Evolutionary conservation across 2,113 vertebrate species (phyloP), one percentile per base, ranked within the genome.

Genomic region (Brachyhypopomus occidentalis): DNA sequence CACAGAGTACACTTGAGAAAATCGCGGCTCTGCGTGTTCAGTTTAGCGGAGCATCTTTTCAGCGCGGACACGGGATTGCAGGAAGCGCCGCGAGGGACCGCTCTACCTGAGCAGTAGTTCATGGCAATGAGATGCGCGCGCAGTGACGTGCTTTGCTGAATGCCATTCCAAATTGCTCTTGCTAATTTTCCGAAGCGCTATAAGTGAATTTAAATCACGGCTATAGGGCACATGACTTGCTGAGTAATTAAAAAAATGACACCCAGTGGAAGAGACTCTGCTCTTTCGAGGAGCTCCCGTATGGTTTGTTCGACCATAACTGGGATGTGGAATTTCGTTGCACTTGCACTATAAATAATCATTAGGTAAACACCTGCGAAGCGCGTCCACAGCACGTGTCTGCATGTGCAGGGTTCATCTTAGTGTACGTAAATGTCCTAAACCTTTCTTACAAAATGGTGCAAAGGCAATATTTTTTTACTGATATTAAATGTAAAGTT

Each of bases 51-150:
- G 62, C 88, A 84, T 87, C 88, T 80, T 85, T 86, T 87, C 76
- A 82, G 89, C 90, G 86, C 83, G 83, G 75, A 88, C 64, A 70
- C 83, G 72, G 84, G 86, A 89, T 66, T 79, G 83, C 88, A 89
- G 86, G 84, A 90, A 89, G 89, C 84, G 85, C 23, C 69, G 75
- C 76, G 52, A 78, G 62, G 83, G 86, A 83, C 70, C 76, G 55
- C 79, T 6, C 2, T 78, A 70, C 22, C 63, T 2, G 59, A 79
- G 86, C 88, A 74, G 72, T 70, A 71, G 22, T 83, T 84, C 86
- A 75, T 87, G 88, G 83, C 88, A 86, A 85, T 86, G 74, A 69
- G 62, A 76, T 63, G 59, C 62, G 36, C 41, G 48, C 45, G 63
- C 12, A 72, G 62, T 82, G 88, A 90, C 85, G 87, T 81, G 79